These are phyloP conservation scores for Naso thynnoides DNA, from an alignment of 2,797 vertebrate genomes.

Conservation along the genomic window DNA sequence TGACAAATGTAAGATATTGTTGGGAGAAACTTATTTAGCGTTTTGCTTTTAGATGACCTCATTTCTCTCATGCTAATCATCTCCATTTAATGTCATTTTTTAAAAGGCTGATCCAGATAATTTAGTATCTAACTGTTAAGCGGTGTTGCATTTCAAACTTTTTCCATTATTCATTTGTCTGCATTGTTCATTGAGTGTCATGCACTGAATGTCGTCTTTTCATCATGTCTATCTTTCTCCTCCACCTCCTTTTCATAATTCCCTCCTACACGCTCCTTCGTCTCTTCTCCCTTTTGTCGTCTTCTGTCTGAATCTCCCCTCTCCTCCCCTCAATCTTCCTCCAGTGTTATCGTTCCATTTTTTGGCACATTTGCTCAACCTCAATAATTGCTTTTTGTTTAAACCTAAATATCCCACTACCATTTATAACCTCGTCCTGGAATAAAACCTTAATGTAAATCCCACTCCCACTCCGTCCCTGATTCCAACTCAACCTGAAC, in stretches of 20 bases:
- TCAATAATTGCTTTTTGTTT: neutral
- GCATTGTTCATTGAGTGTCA: slow-evolving; percentile 57
- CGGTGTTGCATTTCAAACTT: slow-evolving; percentile 15
- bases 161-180: slow-evolving; percentile 54
- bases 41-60: neutral
- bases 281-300: slow-evolving; percentile 38
- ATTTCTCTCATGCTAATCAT: slow-evolving; percentile 4
- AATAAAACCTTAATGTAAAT: slow-evolving; percentile 4
- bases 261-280: slow-evolving; percentile 49
- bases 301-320: slow-evolving; percentile 10
- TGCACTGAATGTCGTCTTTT: slow-evolving; percentile 62
- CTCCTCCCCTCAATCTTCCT: slow-evolving; percentile 11
- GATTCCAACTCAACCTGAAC: slow-evolving; percentile 8
- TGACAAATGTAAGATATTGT: neutral
- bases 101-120: neutral
- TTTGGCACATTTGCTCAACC: slow-evolving; percentile 7
- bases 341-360: slow-evolving; percentile 6
- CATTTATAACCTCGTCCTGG: slow-evolving; percentile 5
- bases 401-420: slow-evolving; percentile 7
- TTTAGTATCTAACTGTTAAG: slow-evolving; percentile 11
- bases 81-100: neutral
- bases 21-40: neutral
- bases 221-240: slow-evolving; percentile 61
- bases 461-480: neutral
- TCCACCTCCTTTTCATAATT: slow-evolving; percentile 48